These are phyloP conservation scores for Cydia fagiglandana DNA, from an alignment of 1,140 invertebrate species.

Conservation along the genomic window DNA sequence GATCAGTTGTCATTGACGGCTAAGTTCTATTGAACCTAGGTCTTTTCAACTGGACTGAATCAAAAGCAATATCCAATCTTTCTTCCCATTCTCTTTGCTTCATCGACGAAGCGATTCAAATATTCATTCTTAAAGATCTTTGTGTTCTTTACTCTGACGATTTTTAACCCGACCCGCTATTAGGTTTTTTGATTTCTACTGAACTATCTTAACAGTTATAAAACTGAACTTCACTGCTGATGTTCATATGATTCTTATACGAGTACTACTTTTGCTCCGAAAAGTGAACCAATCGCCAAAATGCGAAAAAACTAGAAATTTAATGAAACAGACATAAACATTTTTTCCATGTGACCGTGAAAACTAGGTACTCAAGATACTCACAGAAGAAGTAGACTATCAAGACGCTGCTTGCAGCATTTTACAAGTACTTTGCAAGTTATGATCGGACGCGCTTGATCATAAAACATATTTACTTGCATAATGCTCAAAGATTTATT, in stretches of 20 bases:
- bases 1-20: neutral
- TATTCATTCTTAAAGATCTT: constrained; percentile 1
- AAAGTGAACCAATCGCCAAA: no score
- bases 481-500: no score
- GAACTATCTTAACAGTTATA: neutral
- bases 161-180: neutral
- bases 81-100: neutral
- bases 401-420: neutral
- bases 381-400: no score
- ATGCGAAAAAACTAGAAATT: no score
- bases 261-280: no score
- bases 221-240: neutral
- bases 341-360: neutral
- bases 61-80: constrained; percentile 5
- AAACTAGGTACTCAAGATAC: neutral
- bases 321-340: no score
- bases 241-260: neutral
- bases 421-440: neutral
- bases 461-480: no score
- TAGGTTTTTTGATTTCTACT: neutral
- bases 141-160: constrained; percentile 12
- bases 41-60: constrained; percentile 4
- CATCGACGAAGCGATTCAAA: neutral
- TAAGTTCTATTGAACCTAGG: neutral
- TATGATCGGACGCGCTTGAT: no score